phyloP scores from a whole-genome alignment of 2,888 invertebrate genomes.

The Dromius quadrimaculatus region DNA sequence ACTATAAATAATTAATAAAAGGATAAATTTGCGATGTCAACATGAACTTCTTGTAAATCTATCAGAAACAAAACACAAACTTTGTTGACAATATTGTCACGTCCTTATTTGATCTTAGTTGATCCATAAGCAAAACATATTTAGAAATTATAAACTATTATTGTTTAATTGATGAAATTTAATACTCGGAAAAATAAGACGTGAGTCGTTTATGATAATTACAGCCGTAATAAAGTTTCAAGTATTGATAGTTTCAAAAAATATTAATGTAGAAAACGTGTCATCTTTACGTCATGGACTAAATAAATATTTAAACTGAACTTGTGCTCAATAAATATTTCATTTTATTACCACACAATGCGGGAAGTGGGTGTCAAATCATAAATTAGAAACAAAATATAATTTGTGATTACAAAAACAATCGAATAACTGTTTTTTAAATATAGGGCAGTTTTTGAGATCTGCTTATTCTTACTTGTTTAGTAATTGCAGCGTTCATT shows the following conservation, averaged over 20 bases:
- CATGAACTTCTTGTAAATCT: slow-evolving; percentile 4
- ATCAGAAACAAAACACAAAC: neutral
- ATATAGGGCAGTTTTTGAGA: slow-evolving; percentile 25
- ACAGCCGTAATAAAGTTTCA: too few relatives aligned
- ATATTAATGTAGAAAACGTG: too few relatives aligned
- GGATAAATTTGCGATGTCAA: neutral
- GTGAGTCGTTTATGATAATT: too few relatives aligned
- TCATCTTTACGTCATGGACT: too few relatives aligned
- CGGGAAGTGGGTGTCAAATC: neutral
- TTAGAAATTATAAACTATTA: neutral
- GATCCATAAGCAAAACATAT: slow-evolving; percentile 2
- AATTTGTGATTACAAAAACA: slow-evolving; percentile 1
- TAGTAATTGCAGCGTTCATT: too few relatives aligned
- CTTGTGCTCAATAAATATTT: too few relatives aligned
- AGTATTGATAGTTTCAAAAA: too few relatives aligned
- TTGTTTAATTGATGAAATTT: neutral
- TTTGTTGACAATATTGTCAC: slow-evolving; percentile 18
- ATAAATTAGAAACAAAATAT: neutral
- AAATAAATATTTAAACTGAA: too few relatives aligned
- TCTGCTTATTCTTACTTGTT: too few relatives aligned
- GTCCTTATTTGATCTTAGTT: slow-evolving; percentile 10
- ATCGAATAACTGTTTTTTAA: slow-evolving; percentile 25
- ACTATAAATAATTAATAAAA: slow-evolving; percentile 3
- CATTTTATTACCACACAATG: too few relatives aligned
- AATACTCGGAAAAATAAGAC: neutral